These are phyloP conservation scores for Gymnothorax javanicus DNA, from an alignment of 2,797 vertebrate genomes.

Conservation along the genomic window DNA sequence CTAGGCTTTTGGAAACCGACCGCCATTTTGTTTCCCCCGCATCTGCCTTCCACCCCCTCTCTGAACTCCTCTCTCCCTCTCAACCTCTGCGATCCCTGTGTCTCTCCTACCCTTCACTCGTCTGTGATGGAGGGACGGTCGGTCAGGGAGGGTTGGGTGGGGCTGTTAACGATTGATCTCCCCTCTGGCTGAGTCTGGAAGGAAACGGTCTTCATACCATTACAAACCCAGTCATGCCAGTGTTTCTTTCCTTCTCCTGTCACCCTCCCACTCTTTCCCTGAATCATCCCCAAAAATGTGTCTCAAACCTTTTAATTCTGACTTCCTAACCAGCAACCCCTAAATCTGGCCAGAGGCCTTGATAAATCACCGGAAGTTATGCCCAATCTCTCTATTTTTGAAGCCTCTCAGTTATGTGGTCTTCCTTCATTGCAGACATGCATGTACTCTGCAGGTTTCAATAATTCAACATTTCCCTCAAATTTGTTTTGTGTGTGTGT, in stretches of 20 bases:
- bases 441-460: background rate
- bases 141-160: slow-evolving; percentile 54
- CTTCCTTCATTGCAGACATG: background rate
- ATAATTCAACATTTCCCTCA: background rate
- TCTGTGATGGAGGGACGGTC: slow-evolving; percentile 54
- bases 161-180: slow-evolving; percentile 72
- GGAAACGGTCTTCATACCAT: slow-evolving; percentile 45
- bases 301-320: slow-evolving; percentile 33
- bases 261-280: slow-evolving; percentile 22
- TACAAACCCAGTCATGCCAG: background rate
- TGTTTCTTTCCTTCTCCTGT: slow-evolving; percentile 35
- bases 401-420: background rate
- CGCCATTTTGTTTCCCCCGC: slow-evolving; percentile 53
- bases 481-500: background rate
- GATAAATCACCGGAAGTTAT: background rate
- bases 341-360: background rate
- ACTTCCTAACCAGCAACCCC: background rate
- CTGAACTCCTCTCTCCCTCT: background rate
- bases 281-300: slow-evolving; percentile 43
- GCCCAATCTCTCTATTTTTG: background rate
- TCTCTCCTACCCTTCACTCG: slow-evolving; percentile 51
- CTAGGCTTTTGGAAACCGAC: slow-evolving; percentile 60
- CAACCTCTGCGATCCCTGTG: slow-evolving; percentile 30
- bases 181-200: slow-evolving; percentile 51
- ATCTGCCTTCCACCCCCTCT: slow-evolving; percentile 33